phyloP scores from a whole-genome alignment of 2,797 vertebrate species.

The Coregonus suidteri region DNA sequence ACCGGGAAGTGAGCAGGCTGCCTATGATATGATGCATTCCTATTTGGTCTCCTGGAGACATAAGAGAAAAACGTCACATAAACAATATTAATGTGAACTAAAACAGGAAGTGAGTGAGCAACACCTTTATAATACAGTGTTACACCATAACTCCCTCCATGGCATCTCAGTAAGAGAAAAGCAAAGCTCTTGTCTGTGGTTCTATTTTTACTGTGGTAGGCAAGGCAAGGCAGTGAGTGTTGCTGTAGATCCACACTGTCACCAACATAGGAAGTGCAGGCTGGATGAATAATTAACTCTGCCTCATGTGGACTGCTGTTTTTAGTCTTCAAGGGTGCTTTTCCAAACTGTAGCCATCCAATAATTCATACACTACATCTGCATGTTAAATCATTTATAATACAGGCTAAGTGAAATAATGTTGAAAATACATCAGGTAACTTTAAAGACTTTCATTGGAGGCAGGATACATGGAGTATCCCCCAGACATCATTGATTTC shows the following conservation, averaged over 20 bases:
- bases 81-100: not conserved
- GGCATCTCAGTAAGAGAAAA: slow-evolving; percentile 1
- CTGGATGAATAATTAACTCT: not conserved
- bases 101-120: not conserved
- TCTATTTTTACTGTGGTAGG: not conserved
- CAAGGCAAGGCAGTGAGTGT: not conserved
- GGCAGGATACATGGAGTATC: not conserved
- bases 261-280: not conserved
- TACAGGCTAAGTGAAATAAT: not conserved
- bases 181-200: not conserved
- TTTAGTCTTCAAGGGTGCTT: not conserved
- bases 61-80: not conserved
- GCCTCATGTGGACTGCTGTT: not conserved
- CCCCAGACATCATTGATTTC: not conserved
- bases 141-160: not conserved
- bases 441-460: not conserved
- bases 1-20: slow-evolving; percentile 47
- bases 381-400: not conserved
- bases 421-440: not conserved
- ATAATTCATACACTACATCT: slow-evolving; percentile 5
- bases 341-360: not conserved
- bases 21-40: slow-evolving; percentile 45
- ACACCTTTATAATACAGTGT: not conserved
- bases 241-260: not conserved
- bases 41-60: too few relatives aligned